A percentile compares a stretch with the other conserved stretches of the same genome.
Conservation (phyloP, 2,113 vertebrate genomes). For the Salvelinus fontinalis region DNA sequence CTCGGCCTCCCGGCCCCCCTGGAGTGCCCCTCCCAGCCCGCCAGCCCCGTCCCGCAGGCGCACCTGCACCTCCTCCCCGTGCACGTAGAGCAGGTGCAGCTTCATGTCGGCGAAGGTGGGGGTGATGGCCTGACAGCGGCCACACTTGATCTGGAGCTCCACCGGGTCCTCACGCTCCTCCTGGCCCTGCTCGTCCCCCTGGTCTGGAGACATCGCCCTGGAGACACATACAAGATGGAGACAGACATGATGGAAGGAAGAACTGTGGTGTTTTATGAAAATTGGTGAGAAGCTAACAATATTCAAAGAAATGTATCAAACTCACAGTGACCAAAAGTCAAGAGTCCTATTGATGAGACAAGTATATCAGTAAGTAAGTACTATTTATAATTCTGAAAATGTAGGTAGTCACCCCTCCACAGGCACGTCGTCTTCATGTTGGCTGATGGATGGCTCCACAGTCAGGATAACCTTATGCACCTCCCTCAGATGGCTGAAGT, state of each 20-base stretch:
- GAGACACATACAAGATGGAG: background rate
- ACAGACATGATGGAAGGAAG: background rate
- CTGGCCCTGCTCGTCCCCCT: slow-evolving; percentile 74
- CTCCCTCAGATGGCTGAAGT: slow-evolving; percentile 90
- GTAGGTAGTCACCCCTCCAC: slow-evolving; percentile 59
- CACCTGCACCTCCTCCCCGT: slow-evolving; percentile 84
- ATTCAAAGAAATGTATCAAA: no score
- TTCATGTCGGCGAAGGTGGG: slow-evolving; percentile 95
- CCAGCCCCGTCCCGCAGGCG: slow-evolving; percentile 61
- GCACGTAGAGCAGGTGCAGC: slow-evolving; percentile 85
- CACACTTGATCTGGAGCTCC: slow-evolving; percentile 89
- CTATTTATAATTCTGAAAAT: no score
- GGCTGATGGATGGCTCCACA: slow-evolving; percentile 79
- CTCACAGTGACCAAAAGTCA: no score
- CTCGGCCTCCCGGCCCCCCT: slow-evolving; percentile 63
- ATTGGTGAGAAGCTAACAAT: no score
- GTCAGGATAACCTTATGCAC: slow-evolving; percentile 89
- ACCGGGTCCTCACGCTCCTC: slow-evolving; percentile 78
- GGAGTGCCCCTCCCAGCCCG: slow-evolving; percentile 48
- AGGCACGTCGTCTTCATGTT: slow-evolving; percentile 69
- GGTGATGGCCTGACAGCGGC: slow-evolving; percentile 86
- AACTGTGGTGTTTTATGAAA: background rate
- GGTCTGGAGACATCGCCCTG: slow-evolving; percentile 71
- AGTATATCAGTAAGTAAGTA: no score
- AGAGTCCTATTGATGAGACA: no score